Evolutionary conservation across 2,797 vertebrate species (phyloP).

Genomic region (Scarus forsteni): DNA sequence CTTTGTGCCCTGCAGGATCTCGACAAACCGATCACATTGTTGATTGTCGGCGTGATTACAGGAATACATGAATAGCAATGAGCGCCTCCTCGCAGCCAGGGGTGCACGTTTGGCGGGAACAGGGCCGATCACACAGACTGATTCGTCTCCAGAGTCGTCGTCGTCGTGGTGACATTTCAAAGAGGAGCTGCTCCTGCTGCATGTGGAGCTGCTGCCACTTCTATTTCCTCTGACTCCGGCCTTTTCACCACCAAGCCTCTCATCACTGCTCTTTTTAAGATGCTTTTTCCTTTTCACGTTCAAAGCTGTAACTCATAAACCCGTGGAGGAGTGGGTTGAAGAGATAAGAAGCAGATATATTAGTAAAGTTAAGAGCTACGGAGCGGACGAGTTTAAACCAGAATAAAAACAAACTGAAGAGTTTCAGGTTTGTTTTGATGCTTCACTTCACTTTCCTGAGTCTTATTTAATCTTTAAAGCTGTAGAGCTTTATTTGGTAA

Average conservation of each 20-base stretch:
- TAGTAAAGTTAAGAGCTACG: not conserved
- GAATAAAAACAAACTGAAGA: not conserved
- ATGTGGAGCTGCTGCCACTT: not conserved
- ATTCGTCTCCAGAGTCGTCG: constrained; percentile 45
- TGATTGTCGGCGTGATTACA: constrained; percentile 75
- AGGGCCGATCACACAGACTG: constrained; percentile 59
- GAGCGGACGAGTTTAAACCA: not conserved
- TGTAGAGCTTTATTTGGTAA: too few relatives aligned
- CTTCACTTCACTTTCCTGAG: too few relatives aligned
- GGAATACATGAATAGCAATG: constrained; percentile 82
- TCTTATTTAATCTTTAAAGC: too few relatives aligned
- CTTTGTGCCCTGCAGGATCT: constrained; percentile 78
- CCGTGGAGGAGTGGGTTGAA: not conserved
- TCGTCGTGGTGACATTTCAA: constrained; percentile 53
- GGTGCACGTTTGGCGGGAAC: constrained; percentile 53
- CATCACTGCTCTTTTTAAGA: not conserved
- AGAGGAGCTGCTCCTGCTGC: constrained; percentile 12
- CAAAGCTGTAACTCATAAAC: not conserved
- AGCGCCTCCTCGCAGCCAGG: constrained; percentile 62
- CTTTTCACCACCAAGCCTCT: not conserved
- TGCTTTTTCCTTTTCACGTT: not conserved
- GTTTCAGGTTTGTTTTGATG: too few relatives aligned
- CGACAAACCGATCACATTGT: constrained; percentile 76
- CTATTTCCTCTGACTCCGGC: not conserved
- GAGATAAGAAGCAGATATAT: not conserved